These are phyloP conservation scores for Eonycteris spelaea DNA, from an alignment of 2,113 vertebrate genomes.

Conservation along the genomic window DNA sequence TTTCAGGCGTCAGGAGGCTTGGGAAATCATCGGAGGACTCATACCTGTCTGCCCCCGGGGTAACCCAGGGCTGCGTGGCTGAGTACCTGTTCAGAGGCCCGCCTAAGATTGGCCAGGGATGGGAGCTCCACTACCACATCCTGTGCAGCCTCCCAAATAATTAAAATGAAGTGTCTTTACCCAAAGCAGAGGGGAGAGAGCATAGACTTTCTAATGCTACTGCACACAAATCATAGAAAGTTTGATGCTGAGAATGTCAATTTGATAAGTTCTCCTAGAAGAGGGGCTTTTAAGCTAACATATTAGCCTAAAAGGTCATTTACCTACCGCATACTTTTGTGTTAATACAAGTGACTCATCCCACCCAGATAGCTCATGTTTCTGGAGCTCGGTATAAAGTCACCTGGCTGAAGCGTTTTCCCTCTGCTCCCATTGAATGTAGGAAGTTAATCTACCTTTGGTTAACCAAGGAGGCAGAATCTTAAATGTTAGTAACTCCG, in stretches of 20 bases:
- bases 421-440: constrained; percentile 26
- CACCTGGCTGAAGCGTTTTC: neutral
- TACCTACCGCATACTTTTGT: neutral
- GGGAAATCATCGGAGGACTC: neutral
- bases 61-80: neutral
- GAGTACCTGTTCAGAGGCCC: neutral
- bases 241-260: neutral
- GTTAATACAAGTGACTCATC: neutral
- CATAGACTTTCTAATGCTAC: neutral
- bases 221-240: neutral
- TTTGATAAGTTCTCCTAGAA: constrained; percentile 36
- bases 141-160: neutral
- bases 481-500: constrained; percentile 31
- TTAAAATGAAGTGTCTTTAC: neutral
- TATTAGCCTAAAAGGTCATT: neutral
- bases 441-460: constrained; percentile 39
- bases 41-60: neutral
- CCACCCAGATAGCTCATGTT: neutral
- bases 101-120: rapidly evolving
- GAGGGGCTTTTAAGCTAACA: neutral
- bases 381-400: neutral
- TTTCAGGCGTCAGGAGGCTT: neutral
- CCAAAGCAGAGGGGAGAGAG: neutral
- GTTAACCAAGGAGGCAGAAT: constrained; percentile 23
- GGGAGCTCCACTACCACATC: neutral